Evolutionary conservation across 64 coral and sea anemone genomes (phyloP).

Genomic region (Cladopsammia gracilis): DNA sequence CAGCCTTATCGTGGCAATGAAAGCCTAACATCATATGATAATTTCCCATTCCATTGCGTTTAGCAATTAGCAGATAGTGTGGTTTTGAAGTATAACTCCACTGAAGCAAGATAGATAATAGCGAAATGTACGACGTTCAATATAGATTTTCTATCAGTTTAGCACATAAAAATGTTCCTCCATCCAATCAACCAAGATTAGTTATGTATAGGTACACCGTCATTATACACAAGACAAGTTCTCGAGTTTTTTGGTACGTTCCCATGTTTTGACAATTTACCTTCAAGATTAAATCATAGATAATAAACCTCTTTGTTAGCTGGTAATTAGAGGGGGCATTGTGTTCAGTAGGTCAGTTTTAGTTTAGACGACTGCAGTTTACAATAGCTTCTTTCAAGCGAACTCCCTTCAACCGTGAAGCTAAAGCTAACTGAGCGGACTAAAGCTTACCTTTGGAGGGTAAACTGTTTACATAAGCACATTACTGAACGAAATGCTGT

Average conservation of each 20-base stretch:
- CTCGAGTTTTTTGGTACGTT: not conserved
- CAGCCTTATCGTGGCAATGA: too few relatives aligned
- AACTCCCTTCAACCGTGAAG: slow-evolving; percentile 14
- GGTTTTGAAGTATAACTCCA: not conserved
- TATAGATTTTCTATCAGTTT: not conserved
- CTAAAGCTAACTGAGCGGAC: slow-evolving; percentile 23
- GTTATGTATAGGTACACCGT: too few relatives aligned
- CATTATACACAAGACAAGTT: too few relatives aligned
- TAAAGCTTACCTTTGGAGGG: not conserved
- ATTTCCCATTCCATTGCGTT: too few relatives aligned
- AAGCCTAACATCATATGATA: too few relatives aligned
- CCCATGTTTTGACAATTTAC: slow-evolving; percentile 50
- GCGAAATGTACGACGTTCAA: not conserved
- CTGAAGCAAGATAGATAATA: not conserved
- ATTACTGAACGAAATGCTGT: not conserved
- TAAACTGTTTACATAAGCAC: slow-evolving; percentile 13
- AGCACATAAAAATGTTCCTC: too few relatives aligned
- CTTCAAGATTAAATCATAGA: slow-evolving; percentile 20
- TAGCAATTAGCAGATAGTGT: not conserved
- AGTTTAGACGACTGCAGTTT: not conserved
- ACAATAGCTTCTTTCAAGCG: slow-evolving; percentile 37
- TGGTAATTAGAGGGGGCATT: slow-evolving; percentile 24
- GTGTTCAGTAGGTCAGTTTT: not conserved
- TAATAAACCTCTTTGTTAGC: slow-evolving; percentile 40
- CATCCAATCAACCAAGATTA: too few relatives aligned